phyloP scores from a whole-genome alignment of 2,797 vertebrate genomes.

The Eupleurogrammus muticus region DNA sequence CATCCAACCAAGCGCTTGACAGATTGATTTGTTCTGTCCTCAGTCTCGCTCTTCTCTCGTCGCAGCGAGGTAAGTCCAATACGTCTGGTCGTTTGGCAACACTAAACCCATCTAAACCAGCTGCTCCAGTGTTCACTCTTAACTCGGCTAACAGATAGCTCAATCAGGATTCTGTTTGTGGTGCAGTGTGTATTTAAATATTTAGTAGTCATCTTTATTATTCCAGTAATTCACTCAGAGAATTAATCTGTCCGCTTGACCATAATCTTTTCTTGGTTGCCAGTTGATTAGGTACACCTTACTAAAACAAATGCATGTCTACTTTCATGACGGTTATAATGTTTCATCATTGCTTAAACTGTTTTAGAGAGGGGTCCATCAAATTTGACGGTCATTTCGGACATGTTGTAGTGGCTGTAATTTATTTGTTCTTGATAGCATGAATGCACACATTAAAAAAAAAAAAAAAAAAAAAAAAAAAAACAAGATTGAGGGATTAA shows the following conservation, averaged over 20 bases:
- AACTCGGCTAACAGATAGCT: constrained; percentile 77
- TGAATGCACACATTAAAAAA: too few relatives aligned
- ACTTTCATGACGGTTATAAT: too few relatives aligned
- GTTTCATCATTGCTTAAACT: too few relatives aligned
- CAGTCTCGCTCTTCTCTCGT: constrained; percentile 55
- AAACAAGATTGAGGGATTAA: too few relatives aligned
- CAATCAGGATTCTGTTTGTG: background rate
- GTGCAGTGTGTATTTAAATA: constrained; percentile 1
- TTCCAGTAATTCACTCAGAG: constrained; percentile 16
- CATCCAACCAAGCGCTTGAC: constrained; percentile 79
- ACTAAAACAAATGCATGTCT: too few relatives aligned
- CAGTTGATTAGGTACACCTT: too few relatives aligned
- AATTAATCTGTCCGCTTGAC: background rate
- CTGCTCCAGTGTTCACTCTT: constrained; percentile 63
- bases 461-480: too few relatives aligned
- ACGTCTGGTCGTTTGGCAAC: constrained; percentile 39
- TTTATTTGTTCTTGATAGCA: too few relatives aligned
- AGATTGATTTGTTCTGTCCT: constrained; percentile 78
- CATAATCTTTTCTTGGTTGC: constrained; percentile 3
- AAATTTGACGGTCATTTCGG: too few relatives aligned
- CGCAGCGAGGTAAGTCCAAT: constrained; percentile 75
- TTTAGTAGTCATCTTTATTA: constrained; percentile 1
- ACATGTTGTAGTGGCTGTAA: too few relatives aligned
- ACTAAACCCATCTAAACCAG: constrained; percentile 70
- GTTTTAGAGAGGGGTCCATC: too few relatives aligned